Base-by-base conservation (phyloP, 1,140 invertebrate species). In the Vollenhovia emeryi region DNA sequence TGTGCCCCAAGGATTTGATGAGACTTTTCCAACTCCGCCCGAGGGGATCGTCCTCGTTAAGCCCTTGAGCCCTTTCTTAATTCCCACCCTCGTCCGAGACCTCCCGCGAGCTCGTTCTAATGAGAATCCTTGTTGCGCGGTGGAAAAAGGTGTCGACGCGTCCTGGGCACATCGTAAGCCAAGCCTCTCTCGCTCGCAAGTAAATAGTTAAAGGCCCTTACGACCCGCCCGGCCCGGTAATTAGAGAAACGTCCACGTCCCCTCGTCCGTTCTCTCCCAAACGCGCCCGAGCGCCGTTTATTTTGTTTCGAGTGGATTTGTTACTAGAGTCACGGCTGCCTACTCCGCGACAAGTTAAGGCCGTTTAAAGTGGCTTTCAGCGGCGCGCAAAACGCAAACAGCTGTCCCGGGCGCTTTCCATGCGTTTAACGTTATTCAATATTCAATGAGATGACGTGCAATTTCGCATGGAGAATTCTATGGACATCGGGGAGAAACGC, bases 1-100 rank as follows among this genome's bases (percentile, higher is more conserved):
- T 45, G 45, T 15, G 30, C 9, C 48, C n/a, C 33, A 57, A 66
- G 43, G 50, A 69, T 78, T 59, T 27, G 36, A 40, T n/a, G 64
- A 43, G 40, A 75, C 27, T 73, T 87, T 60, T 21, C 80, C 52
- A 73, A 43, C 43, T 36, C 21, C 21, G 7, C 59, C 24, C 52
- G 45, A 24, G 36, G 43, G 27, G 8, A 50, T 45, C 45, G 8
- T 30, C 11, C 55, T 87, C 73, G 83, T 79, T 87, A 85, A 87
- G 48, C 0, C 50, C 11, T 43, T 33, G 18, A 11, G 52, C 48
- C 59, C 50, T 52, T 80, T 84, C 30, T 33, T 18, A 48, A 57
- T 36, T 71, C 50, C 30, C 11, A 55, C 48, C 27, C 24, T 48
- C 50, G 15, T 68, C 7, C 3, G 21, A 18, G 8, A 71, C 45